Conservation (phyloP, 2,113 vertebrate genomes). For the Spheniscus mendiculus region DNA sequence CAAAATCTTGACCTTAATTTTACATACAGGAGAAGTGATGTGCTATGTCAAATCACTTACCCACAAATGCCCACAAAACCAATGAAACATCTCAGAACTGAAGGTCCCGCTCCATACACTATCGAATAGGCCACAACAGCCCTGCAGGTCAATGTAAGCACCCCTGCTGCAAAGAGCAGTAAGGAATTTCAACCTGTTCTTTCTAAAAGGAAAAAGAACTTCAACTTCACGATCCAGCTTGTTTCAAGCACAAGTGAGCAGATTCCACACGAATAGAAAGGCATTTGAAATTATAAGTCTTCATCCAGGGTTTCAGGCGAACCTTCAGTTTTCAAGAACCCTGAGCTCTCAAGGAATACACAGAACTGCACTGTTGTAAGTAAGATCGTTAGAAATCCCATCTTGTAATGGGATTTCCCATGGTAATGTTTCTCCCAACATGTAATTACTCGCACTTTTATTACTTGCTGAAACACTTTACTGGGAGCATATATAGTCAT, state of each 20-base stretch:
- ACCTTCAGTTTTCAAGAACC: background rate
- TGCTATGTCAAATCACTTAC: background rate
- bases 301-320: background rate
- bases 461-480: background rate
- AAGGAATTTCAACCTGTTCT: background rate
- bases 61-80: rapidly evolving
- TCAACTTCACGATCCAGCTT: background rate
- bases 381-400: background rate
- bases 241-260: background rate
- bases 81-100: background rate
- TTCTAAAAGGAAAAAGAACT: background rate
- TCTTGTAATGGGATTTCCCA: too few species aligned
- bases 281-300: background rate
- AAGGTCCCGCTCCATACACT: rapidly evolving
- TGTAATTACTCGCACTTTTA: background rate
- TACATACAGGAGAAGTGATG: background rate
- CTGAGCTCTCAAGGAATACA: background rate
- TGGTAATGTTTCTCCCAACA: too few species aligned
- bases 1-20: background rate
- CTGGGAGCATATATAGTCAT: background rate
- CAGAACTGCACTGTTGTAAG: background rate
- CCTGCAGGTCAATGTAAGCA: background rate
- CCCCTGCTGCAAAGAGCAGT: background rate
- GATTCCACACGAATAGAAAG: background rate
- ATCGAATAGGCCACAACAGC: background rate